Percentiles rank a stretch among this genome's conserved stretches.
Conservation (phyloP, 2,797 vertebrate species). For the Cuniculus paca region DNA sequence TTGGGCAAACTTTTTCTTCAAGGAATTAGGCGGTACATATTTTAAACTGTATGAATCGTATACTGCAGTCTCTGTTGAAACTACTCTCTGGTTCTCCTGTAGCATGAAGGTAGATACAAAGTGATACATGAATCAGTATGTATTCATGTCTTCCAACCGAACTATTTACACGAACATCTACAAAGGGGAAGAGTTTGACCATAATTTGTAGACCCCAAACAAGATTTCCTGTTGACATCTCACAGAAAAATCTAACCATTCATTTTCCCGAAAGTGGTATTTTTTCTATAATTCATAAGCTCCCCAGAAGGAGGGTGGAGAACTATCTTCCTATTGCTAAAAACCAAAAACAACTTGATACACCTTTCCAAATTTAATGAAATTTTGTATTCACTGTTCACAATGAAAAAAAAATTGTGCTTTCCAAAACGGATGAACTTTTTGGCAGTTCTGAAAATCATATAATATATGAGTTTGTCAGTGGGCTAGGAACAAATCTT, state of each 20-base stretch:
- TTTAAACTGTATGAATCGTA: neutral
- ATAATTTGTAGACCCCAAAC: neutral
- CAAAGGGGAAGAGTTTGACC: fast-evolving
- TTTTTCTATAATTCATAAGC: conserved; percentile 19
- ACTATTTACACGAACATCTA: neutral
- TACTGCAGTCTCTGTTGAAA: neutral
- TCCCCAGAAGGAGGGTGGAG: neutral
- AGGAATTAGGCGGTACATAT: neutral
- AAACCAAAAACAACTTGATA: conserved; percentile 12
- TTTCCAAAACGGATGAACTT: conserved; percentile 41
- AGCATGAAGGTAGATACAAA: neutral
- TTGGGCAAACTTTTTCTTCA: neutral
- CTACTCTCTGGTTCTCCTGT: neutral
- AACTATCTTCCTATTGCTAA: neutral
- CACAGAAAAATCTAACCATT: neutral
- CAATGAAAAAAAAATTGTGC: conserved; percentile 27
- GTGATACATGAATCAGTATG: neutral
- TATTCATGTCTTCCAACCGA: neutral
- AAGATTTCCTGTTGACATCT: neutral
- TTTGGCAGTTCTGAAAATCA: conserved; percentile 41
- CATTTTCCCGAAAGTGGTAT: neutral
- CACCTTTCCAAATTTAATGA: neutral
- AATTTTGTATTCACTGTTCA: neutral
- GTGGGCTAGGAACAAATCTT: neutral
- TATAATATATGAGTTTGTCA: conserved; percentile 19